A percentile compares a stretch with the other conserved stretches of the same genome.
These are phyloP conservation scores for Clostera curtula DNA, from an alignment of 2,888 invertebrate species.

Conservation along the genomic window DNA sequence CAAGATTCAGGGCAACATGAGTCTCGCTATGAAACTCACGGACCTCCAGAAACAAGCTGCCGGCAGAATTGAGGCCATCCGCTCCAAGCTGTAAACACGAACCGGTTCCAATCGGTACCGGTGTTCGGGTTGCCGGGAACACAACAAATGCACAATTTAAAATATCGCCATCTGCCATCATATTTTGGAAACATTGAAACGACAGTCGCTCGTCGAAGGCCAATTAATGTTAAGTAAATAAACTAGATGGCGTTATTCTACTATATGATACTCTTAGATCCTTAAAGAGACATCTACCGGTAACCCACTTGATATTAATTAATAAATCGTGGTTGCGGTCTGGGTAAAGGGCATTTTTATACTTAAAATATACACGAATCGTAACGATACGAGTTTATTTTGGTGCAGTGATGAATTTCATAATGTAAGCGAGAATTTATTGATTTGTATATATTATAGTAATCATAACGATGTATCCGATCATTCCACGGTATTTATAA, in stretches of 20 bases:
- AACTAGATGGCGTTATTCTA: no score
- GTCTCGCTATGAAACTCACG: constrained; percentile 94
- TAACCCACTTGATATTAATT: no score
- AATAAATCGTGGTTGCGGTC: constrained; percentile 39
- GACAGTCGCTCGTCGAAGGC: no score
- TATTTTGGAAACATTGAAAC: no score
- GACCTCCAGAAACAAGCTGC: constrained; percentile 86
- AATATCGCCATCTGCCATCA: no score
- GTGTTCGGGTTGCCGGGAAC: no score
- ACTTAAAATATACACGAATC: constrained; percentile 16
- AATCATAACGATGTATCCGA: constrained; percentile 25
- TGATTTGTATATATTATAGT: constrained; percentile 11
- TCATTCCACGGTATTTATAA: constrained; percentile 43
- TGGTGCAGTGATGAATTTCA: constrained; percentile 9
- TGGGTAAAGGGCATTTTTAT: constrained; percentile 39
- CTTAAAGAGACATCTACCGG: no score
- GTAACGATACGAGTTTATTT: background rate
- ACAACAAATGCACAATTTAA: no score
- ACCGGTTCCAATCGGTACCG: constrained; percentile 23
- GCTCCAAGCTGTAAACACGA: constrained; percentile 81
- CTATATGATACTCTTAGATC: no score
- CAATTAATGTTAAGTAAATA: no score
- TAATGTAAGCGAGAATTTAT: constrained; percentile 10
- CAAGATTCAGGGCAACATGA: constrained; percentile 98
- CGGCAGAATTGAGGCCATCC: constrained; percentile 81